Conservation (phyloP, 2,113 vertebrate species). For the Catharus fuscescens region DNA sequence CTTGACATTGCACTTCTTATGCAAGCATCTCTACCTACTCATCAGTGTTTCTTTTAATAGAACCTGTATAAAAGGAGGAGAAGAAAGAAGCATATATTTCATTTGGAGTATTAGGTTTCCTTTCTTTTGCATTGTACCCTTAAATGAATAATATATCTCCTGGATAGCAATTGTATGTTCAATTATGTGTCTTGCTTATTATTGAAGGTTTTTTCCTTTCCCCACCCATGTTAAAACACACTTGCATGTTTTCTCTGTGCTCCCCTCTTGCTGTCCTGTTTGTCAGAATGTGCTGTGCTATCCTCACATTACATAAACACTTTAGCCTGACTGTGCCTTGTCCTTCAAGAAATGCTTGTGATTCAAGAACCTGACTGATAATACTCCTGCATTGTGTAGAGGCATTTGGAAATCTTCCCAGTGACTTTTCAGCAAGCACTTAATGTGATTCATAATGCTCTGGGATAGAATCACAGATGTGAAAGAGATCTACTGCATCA, state of each 20-base stretch:
- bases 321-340: not conserved
- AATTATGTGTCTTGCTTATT: not conserved
- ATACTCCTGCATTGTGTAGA: not conserved
- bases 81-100: not conserved
- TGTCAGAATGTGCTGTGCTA: not conserved
- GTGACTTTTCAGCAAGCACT: conserved; percentile 21
- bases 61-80: not conserved
- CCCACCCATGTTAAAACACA: not conserved
- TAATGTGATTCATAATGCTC: not conserved
- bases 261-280: not conserved
- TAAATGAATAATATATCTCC: not conserved
- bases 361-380: not conserved
- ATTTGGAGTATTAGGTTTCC: not conserved
- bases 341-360: not conserved
- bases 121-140: not conserved
- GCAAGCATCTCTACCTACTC: not conserved
- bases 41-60: not conserved
- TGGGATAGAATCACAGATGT: not conserved
- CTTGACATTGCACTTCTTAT: conserved; percentile 1
- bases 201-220: not conserved
- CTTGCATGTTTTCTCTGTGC: not conserved
- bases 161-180: not conserved
- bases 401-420: conserved; percentile 41
- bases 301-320: not conserved
- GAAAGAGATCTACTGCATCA: conserved; percentile 3